Evolutionary conservation across 2,888 invertebrate species (phyloP), one percentile per base, ranked within the genome.

Genomic region (Drosophila merina): DNA sequence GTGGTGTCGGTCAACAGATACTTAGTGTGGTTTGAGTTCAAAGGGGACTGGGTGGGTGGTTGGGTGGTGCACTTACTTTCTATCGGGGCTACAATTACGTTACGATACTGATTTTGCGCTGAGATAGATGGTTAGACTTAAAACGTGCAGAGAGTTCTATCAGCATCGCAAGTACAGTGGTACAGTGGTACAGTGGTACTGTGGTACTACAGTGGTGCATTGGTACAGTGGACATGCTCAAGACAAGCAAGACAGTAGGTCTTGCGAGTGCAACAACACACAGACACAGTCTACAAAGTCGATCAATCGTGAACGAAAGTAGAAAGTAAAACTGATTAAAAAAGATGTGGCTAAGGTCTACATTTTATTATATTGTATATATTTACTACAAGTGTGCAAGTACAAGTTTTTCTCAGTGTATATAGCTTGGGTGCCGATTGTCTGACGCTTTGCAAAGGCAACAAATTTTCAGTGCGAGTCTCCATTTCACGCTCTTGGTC

Each of bases 21-120:
- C 52, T 66, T 48, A 49, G 64, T 64, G 58, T 49, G 54, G 26
- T 47, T 47, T 26, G 60, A 62, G 26, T 58, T 55, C 42, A 54
- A 62, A 49, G 38, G 28, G 33, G 59, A n/a, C 28, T 36, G 36
- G 36, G 36, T 8, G 3, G 30, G 33, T 33, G 36, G 36, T n/a
- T n/a, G 36, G 33, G 33, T 33, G 9, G 76, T 83, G 74, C 83
- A 82, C 86, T 86, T 86, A 82, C 86, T 72, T 86, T 76, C 80
- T 83, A 83, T 66, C 60, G 63, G 71, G 75, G 59, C 71, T 70
- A 70, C 71, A 70, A 48, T 63, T 56, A 51, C 51, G 62, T 20
- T 52, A 62, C 71, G 64, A 54, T 66, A 55, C 64, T 60, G 63
- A 69, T 50, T 50, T 75, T 50, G 62, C 48, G 64, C 51, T 77